Conservation (phyloP, 35 echinoderm and acorn worm species). For the Hemicentrotus pulcherrimus region DNA sequence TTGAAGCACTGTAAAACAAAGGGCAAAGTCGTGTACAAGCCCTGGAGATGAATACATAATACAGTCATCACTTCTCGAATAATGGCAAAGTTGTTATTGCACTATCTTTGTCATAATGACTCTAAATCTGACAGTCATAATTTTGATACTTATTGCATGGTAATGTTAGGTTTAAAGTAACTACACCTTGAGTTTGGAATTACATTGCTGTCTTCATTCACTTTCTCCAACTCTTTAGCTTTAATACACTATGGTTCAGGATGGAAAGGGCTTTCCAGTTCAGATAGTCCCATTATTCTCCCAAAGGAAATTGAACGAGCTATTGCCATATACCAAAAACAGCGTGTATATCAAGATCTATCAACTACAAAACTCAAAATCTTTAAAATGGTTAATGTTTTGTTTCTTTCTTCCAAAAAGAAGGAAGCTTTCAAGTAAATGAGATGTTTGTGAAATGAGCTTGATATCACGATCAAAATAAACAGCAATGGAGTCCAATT, state of each 20-base stretch:
- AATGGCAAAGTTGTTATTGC: slow-evolving; percentile 18
- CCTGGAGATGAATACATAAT: background rate
- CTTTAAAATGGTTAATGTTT: too few relatives aligned
- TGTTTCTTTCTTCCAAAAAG: background rate
- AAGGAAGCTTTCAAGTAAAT: too few relatives aligned
- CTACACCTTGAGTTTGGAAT: background rate
- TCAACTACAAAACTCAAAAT: too few relatives aligned
- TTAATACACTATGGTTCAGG: background rate
- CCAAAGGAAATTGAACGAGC: too few relatives aligned
- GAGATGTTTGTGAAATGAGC: background rate
- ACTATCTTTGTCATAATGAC: background rate
- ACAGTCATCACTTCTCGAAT: background rate
- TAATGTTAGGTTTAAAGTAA: background rate
- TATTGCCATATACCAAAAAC: too few relatives aligned
- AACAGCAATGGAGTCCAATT: background rate
- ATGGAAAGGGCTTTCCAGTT: too few relatives aligned
- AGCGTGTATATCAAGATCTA: too few relatives aligned
- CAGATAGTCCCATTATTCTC: background rate
- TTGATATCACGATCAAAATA: background rate
- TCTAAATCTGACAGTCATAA: background rate
- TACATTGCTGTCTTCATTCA: background rate
- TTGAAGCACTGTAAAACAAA: too few relatives aligned
- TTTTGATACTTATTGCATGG: background rate
- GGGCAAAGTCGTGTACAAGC: background rate
- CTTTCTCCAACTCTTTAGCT: background rate